Evolutionary conservation across 1,140 invertebrate genomes (phyloP), one percentile per base, ranked within the genome.

Genomic region (Saccostrea echinata): DNA sequence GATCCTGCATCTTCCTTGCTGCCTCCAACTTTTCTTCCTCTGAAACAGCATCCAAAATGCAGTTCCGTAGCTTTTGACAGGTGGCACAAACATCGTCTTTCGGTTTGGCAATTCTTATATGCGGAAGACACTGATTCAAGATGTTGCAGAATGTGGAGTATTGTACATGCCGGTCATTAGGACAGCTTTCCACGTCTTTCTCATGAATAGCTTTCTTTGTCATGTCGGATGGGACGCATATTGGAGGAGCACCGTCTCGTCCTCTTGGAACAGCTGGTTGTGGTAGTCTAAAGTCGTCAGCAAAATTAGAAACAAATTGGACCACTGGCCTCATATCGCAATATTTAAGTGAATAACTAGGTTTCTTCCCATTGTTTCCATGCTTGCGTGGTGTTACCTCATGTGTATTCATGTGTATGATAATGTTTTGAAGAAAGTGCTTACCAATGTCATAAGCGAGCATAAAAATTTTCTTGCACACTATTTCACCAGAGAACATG

Each of bases 361-460:
- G 82, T 35, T 84, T 84, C 24, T 83, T 84, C 18, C 82, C 82
- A 24, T 1, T n/a, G 52, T 84, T 84, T n/a, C 82, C 82, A 84
- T 84, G 30, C 21, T 35, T 35, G 21, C 43, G 30, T n/a, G 82
- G 82, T 53, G 24, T 53, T 52, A 84, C 82, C 16, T 43, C 82
- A 55, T 55, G 43, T 24, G 12, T n/a, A 51, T 55, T 84, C 33
- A 53, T 84, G 52, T 55, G 82, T n/a, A 13, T 21, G 1, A 9
- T 43, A 18, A 83, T 51, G 81, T 83, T 76, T 24, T 27, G 61
- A 68, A 81, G 43, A 33, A 6, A 35, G 33, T n/a, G 80, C 21
- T 81, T 81, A 18, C 6, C 80, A n/a, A 81, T 81, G 27, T 81
- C 80, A 81, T 43, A 81, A 21, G 33, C 33, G 6, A 81, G 43